phyloP scores from a whole-genome alignment of 2,797 vertebrate species.

The Arnoldichthys spilopterus region DNA sequence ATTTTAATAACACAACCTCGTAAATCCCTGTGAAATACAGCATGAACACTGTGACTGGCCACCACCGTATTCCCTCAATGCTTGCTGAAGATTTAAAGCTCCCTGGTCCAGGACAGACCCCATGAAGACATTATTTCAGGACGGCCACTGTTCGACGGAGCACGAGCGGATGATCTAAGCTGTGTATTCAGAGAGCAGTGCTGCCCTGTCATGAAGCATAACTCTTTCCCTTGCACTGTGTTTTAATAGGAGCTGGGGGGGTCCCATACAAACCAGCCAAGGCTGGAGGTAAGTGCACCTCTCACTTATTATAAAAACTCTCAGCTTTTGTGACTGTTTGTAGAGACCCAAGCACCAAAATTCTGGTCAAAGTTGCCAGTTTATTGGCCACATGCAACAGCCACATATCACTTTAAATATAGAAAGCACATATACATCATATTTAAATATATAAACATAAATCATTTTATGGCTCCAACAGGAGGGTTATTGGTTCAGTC shows the following conservation, averaged over 20 bases:
- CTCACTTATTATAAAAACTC: not conserved
- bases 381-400: too few species aligned
- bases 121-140: conserved; percentile 18
- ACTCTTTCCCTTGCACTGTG: conserved; percentile 37
- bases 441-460: too few species aligned
- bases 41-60: not conserved
- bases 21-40: conserved; percentile 42
- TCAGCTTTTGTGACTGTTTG: too few species aligned
- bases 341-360: too few species aligned
- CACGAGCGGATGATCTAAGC: conserved; percentile 34
- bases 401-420: too few species aligned
- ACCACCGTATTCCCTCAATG: conserved; percentile 3
- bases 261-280: conserved; percentile 80
- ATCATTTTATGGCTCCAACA: too few species aligned
- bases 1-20: conserved; percentile 22
- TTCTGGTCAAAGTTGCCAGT: too few species aligned
- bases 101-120: not conserved
- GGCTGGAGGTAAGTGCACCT: conserved; percentile 71
- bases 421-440: too few species aligned
- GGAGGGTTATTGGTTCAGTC: too few species aligned
- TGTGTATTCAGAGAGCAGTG: conserved; percentile 32
- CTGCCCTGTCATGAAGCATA: conserved; percentile 37
- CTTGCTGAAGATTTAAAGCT: conserved; percentile 39
- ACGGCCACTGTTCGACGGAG: conserved; percentile 15
- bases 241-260: conserved; percentile 74